Conservation (phyloP, 2,888 invertebrate genomes). For the Arrhopalites spinosus region DNA sequence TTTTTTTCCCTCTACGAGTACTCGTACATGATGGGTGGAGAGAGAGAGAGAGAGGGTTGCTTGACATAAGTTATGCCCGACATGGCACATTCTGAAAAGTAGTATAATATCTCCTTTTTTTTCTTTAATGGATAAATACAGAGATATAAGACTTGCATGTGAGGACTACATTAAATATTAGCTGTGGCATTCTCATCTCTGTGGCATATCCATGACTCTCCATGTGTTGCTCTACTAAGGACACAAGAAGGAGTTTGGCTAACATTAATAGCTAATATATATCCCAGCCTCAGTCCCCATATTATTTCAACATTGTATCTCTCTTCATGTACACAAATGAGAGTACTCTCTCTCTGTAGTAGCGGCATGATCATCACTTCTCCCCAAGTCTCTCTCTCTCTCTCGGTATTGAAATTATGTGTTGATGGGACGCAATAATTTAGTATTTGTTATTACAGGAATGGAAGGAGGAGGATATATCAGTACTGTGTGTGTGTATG, state of each 20-base stretch:
- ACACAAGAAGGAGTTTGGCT: not conserved
- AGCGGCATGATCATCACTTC: conserved; percentile 24
- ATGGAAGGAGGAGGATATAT: conserved; percentile 17
- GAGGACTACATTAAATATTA: conserved; percentile 11
- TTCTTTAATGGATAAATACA: not conserved
- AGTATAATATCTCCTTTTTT: not conserved
- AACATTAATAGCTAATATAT: not conserved
- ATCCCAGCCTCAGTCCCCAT: not conserved
- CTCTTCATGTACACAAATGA: not conserved
- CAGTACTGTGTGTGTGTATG: not conserved
- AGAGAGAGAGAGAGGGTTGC: conserved; percentile 4
- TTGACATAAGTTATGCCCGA: conserved; percentile 22
- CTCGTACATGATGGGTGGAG: not conserved
- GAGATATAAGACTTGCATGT: not conserved
- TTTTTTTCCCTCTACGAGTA: not conserved
- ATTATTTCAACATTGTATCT: too few relatives aligned
- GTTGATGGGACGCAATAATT: conserved; percentile 35
- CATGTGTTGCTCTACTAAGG: not conserved
- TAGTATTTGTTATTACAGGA: conserved; percentile 35
- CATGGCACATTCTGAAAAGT: conserved; percentile 10
- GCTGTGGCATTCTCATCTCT: not conserved
- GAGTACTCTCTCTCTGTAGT: not conserved
- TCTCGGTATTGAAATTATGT: conserved; percentile 29
- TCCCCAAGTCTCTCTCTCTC: not conserved
- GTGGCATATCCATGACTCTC: not conserved